Percentiles rank a stretch among this genome's conserved stretches.
Conservation (phyloP, 2,113 vertebrate genomes). For the Pseudorasbora parva region DNA sequence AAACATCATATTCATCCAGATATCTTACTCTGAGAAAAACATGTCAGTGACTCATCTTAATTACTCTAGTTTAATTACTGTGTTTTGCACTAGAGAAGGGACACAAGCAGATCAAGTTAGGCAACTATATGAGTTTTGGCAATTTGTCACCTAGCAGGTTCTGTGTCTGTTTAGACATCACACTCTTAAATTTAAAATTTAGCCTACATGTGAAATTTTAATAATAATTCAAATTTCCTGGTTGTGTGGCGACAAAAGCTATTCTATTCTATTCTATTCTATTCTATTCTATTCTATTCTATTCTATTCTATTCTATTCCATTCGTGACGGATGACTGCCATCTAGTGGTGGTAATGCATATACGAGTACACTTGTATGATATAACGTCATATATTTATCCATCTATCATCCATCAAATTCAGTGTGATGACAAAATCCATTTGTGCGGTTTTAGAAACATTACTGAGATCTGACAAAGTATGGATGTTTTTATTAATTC, state of each 20-base stretch:
- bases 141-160: background rate
- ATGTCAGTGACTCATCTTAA: background rate
- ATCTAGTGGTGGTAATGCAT: slow-evolving; percentile 21
- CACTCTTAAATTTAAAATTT: background rate
- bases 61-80: slow-evolving; percentile 1
- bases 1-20: background rate
- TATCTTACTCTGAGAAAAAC: background rate
- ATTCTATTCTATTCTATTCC: no score
- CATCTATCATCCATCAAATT: slow-evolving; percentile 13
- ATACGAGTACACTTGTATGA: background rate
- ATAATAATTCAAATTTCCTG: no score
- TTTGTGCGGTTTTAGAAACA: no score
- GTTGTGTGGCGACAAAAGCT: background rate
- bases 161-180: background rate
- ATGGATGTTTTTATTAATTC: background rate
- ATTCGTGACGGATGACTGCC: background rate
- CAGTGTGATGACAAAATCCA: background rate
- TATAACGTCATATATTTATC: background rate
- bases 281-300: background rate
- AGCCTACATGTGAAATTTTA: no score
- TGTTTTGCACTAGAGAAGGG: background rate
- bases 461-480: background rate
- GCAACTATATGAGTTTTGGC: background rate
- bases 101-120: background rate
- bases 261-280: background rate